Conservation (phyloP, 2,888 invertebrate genomes). For the Caenorhabditis sp. region DNA sequence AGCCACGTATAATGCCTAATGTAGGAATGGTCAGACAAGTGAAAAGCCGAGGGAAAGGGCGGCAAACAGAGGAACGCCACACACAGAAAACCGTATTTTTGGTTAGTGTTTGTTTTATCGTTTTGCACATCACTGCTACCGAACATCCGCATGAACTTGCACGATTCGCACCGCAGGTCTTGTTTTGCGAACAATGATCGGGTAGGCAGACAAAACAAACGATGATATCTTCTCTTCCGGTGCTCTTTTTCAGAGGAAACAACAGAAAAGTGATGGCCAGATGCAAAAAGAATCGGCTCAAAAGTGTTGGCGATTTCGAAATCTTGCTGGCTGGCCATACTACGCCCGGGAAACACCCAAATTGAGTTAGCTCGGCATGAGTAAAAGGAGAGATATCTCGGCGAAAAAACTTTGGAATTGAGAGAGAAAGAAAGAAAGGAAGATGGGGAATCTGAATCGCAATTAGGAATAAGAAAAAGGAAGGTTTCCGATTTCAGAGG, state of each 20-base stretch:
- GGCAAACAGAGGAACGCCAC: constrained; percentile 18
- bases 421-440: constrained; percentile 10
- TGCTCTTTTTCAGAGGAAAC: neutral
- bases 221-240: constrained; percentile 4
- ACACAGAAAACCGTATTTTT: constrained; percentile 48
- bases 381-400: constrained; percentile 47
- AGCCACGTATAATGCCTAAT: too few relatives aligned
- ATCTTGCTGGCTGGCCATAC: constrained; percentile 32
- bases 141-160: constrained; percentile 50
- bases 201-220: neutral
- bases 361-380: constrained; percentile 53
- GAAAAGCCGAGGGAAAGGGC: constrained; percentile 25
- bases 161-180: constrained; percentile 29
- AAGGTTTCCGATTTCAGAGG: neutral
- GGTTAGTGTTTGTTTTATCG: constrained; percentile 51
- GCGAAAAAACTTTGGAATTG: constrained; percentile 41
- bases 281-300: constrained; percentile 1
- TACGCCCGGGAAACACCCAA: constrained; percentile 53
- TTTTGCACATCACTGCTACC: constrained; percentile 53
- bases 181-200: constrained; percentile 30
- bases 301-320: constrained; percentile 46
- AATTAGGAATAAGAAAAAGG: neutral
- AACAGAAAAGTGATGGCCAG: neutral
- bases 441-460: neutral
- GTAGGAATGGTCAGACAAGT: constrained; percentile 20